Percentiles rank a stretch among this genome's conserved stretches.
phyloP scores from a whole-genome alignment of 2,797 vertebrate genomes.

The Pitangus sulphuratus region DNA sequence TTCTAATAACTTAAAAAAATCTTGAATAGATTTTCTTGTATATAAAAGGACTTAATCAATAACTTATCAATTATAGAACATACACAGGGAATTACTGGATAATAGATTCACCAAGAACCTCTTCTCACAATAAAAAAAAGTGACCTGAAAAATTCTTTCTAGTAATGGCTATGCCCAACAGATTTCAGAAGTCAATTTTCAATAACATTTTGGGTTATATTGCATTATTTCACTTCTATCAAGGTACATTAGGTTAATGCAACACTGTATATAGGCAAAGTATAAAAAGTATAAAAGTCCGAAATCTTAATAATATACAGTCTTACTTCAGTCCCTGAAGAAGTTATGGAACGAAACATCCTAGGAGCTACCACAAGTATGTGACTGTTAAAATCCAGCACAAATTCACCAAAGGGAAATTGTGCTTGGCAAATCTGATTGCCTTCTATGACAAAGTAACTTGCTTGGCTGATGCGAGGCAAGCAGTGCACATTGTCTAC shows the following conservation, averaged over 20 bases:
- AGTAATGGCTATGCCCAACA: not conserved
- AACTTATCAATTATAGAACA: not conserved
- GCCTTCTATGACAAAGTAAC: not conserved
- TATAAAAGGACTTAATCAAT: not conserved
- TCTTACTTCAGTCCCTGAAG: not conserved
- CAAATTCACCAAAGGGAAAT: not conserved
- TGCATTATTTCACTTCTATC: not conserved
- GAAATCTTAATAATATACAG: not conserved
- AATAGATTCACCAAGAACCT: not conserved
- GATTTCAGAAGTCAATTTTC: not conserved
- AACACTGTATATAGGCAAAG: not conserved
- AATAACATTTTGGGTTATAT: not conserved
- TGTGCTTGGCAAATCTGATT: not conserved
- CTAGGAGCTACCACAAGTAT: not conserved
- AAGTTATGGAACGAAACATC: not conserved
- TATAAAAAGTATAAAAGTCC: not conserved
- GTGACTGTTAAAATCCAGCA: not conserved
- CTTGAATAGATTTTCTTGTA: not conserved
- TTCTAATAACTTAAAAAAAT: not conserved
- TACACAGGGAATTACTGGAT: not conserved
- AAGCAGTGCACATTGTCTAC: not conserved
- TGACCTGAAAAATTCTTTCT: not conserved
- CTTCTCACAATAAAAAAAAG: not conserved
- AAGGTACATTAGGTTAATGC: not conserved
- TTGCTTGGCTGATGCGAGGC: not conserved